Evolutionary conservation across 2,888 invertebrate species (phyloP).

Genomic region (Sipha maydis): DNA sequence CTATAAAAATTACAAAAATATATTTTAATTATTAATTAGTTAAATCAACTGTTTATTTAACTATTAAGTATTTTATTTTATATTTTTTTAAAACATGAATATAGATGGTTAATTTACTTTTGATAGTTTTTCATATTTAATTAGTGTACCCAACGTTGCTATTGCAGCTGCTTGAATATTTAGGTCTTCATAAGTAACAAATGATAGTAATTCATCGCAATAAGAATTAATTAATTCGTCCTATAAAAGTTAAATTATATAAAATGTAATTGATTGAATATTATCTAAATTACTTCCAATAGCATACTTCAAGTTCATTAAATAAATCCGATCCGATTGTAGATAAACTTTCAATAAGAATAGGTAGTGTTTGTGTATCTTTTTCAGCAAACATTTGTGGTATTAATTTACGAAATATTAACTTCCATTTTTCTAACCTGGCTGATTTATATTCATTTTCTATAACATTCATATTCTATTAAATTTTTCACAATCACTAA

Average conservation of each 20-base stretch:
- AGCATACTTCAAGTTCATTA: conserved; percentile 39
- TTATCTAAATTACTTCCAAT: background rate
- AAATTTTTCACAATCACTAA: background rate
- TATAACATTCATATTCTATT: conserved; percentile 12
- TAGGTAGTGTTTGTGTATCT: conserved; percentile 41
- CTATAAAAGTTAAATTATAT: background rate
- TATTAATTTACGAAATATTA: conserved; percentile 51
- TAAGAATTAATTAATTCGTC: conserved; percentile 32
- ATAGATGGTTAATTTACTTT: conserved; percentile 1
- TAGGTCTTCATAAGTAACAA: conserved; percentile 25
- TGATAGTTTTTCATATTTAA: conserved; percentile 47
- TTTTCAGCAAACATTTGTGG: conserved; percentile 51
- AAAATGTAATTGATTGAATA: background rate
- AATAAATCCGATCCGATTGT: conserved; percentile 52
- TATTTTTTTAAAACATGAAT: background rate
- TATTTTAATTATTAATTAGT: background rate
- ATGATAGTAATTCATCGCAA: conserved; percentile 33
- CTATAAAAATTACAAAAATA: conserved; percentile 15
- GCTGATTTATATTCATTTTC: conserved; percentile 29
- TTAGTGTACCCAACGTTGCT: conserved; percentile 39
- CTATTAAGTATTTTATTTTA: background rate
- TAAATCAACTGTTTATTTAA: background rate
- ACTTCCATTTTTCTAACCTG: conserved; percentile 56
- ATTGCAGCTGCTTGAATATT: conserved; percentile 55
- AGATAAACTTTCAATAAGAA: conserved; percentile 56